Evolutionary conservation across 2,888 invertebrate genomes (phyloP), one percentile per base, ranked within the genome.

Genomic region (Scaptomyza parva): DNA sequence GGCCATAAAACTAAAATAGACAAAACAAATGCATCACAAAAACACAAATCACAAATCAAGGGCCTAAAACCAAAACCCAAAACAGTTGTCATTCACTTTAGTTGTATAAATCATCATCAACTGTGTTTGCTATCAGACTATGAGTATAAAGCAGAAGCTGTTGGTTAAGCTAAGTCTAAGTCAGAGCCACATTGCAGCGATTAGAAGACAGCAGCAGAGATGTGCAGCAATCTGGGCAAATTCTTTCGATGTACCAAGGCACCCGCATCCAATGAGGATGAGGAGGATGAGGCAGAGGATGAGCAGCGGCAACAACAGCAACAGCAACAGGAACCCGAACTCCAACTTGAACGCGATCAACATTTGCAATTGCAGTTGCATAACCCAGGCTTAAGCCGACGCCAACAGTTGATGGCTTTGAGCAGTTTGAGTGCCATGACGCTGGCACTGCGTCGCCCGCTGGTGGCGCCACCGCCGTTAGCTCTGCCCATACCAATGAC

Each of bases 181-280:
- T 18, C 47, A 48, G 37, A 17, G 37, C 17, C 9, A 9, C 9
- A 17, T 17, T 37, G 37, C 3, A 9, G 1, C 17, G 41, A 43
- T 51, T 12, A 4, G 3, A 1, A 22, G 17, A 20, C 18, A 28
- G 28, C n/a, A 28, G 22, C n/a, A 28, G 26, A 54, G 55, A 73
- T 76, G 80, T 83, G 86, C 48, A 43, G 41, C 6, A 67, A 45
- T 22, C 43, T 80, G 35, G 51, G 40, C 41, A 65, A 58, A 24
- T 60, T 67, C 18, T 75, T 80, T 12, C 45, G 61, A 48, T 80
- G 79, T 57, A 61, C 67, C 6, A 48, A 59, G 8, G 37, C 51
- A 14, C 24, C 20, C 22, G 37, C 51, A 14, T 22, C 20, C 22
- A 30, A 44, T 7, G 52, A 59, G 9, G 52, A 55, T n/a, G 47